A percentile compares a stretch with the other conserved stretches of the same genome.
Conservation (phyloP, 2,797 vertebrate genomes). For the Chloroceryle inda region DNA sequence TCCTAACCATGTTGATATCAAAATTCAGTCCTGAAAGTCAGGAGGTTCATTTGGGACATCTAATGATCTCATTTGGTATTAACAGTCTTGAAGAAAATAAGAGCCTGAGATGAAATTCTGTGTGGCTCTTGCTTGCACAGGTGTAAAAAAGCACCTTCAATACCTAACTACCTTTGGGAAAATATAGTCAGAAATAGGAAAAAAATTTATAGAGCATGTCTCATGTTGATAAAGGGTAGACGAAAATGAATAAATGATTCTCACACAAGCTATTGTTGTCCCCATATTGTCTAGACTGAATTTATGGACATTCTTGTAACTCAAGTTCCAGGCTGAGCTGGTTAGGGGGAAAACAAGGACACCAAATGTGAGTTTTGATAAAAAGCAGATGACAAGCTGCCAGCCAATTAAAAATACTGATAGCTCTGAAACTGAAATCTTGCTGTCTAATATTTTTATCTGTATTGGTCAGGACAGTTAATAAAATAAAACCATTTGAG, state of each 20-base stretch:
- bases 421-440: not conserved
- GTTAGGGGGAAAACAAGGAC: not conserved
- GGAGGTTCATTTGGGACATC: not conserved
- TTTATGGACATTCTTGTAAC: not conserved
- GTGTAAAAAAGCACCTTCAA: not conserved
- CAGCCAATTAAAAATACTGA: not conserved
- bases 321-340: not conserved
- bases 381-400: not conserved
- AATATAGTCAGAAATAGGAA: not conserved
- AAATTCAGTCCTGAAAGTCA: conserved; percentile 4
- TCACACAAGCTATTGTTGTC: not conserved
- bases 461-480: not conserved
- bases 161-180: not conserved
- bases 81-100: not conserved
- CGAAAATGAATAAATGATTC: not conserved
- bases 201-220: not conserved
- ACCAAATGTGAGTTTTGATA: not conserved
- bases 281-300: not conserved
- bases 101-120: rapidly evolving
- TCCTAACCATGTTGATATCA: conserved; percentile 44
- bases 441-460: not conserved
- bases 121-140: not conserved
- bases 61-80: not conserved
- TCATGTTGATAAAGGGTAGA: not conserved
- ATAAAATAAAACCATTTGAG: not conserved